Conservation (phyloP, 2,113 vertebrate species). For the Neomonachus schauinslandi region DNA sequence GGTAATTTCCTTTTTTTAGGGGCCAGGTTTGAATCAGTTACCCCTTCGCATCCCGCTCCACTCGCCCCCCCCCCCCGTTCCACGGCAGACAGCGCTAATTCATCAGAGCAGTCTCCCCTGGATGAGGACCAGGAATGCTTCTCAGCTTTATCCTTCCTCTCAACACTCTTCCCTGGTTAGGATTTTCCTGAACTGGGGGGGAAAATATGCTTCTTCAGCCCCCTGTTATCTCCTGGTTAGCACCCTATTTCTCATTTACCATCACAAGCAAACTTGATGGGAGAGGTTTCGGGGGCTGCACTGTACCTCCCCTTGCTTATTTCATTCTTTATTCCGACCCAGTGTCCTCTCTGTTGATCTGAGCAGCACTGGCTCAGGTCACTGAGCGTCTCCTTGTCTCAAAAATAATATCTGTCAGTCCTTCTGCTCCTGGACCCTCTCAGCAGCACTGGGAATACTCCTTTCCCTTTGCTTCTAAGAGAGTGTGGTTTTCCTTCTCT, state of each 20-base stretch:
- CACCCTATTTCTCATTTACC: neutral
- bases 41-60: accelerated
- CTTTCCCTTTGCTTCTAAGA: neutral
- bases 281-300: neutral
- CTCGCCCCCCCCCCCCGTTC: accelerated
- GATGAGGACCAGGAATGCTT: neutral
- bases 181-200: neutral
- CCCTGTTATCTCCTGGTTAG: neutral
- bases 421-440: neutral
- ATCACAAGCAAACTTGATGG: neutral
- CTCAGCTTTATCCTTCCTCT: neutral
- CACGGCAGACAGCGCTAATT: neutral
- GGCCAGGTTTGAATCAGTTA: neutral
- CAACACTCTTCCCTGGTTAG: neutral
- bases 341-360: neutral
- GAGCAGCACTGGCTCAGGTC: neutral
- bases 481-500: neutral
- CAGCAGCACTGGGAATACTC: neutral
- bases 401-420: neutral
- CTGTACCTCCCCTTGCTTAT: no score
- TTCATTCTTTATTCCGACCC: neutral
- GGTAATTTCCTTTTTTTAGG: neutral
- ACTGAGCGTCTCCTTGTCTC: neutral
- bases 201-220: neutral
- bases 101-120: neutral